phyloP scores from a whole-genome alignment of 1,140 invertebrate genomes.

The Hypsibius dujardini region DNA sequence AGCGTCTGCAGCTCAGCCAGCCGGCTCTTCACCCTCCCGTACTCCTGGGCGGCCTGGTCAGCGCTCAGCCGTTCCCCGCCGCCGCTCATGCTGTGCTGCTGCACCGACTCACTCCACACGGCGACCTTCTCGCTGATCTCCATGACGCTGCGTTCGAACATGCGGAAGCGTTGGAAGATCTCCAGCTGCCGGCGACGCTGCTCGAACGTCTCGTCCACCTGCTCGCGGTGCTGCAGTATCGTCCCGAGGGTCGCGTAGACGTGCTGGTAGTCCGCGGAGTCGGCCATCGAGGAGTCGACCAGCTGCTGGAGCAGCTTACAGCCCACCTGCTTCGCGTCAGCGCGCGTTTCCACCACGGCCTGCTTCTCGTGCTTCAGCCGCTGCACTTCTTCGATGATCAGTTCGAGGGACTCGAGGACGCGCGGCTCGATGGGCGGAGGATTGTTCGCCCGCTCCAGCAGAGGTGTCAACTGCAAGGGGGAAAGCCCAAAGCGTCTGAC shows the following conservation, averaged over 20 bases:
- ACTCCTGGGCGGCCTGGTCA: neutral
- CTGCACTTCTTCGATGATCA: neutral
- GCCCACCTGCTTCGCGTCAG: constrained; percentile 43
- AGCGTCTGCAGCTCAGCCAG: neutral
- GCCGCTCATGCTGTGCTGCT: neutral
- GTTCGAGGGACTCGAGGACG: neutral
- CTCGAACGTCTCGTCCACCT: constrained; percentile 78
- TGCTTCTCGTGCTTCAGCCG: neutral
- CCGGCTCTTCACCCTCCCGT: neutral
- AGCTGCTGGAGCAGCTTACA: constrained; percentile 74
- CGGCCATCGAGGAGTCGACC: constrained; percentile 25
- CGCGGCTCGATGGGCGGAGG: neutral
- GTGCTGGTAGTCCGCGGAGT: constrained; percentile 1
- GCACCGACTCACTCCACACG: neutral
- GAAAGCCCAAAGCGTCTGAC: neutral
- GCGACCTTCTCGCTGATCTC: constrained; percentile 43
- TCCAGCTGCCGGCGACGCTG: constrained; percentile 69
- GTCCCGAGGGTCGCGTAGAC: constrained; percentile 69
- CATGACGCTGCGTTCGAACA: constrained; percentile 85
- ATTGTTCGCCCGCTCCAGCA: neutral
- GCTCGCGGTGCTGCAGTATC: constrained; percentile 61
- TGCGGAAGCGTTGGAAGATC: constrained; percentile 66
- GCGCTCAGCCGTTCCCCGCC: neutral
- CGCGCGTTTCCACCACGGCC: neutral
- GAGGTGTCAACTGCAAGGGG: constrained; percentile 8